Percentiles rank a stretch among this genome's conserved stretches.
phyloP scores from a whole-genome alignment of 2,888 invertebrate genomes.

The Rambutsinella grinnellia region DNA sequence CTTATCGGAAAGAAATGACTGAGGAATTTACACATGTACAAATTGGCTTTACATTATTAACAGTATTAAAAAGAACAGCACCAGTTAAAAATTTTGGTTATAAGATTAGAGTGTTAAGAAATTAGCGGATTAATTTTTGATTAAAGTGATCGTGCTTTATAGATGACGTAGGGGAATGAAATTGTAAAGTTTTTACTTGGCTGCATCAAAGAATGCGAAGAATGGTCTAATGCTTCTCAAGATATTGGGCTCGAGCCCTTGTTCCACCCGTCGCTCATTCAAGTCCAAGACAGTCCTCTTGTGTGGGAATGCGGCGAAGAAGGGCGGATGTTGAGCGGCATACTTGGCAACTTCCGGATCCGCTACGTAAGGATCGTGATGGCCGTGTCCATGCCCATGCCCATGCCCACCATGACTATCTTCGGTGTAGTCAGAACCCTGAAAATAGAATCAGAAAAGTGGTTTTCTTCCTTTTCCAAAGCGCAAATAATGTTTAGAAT shows the following conservation, averaged over 20 bases:
- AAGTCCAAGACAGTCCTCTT: constrained; percentile 75
- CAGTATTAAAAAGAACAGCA: no score
- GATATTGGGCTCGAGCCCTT: constrained; percentile 75
- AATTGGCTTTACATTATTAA: not conserved
- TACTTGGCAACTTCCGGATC: constrained; percentile 64
- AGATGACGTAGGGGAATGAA: not conserved
- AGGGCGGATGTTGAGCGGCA: constrained; percentile 69
- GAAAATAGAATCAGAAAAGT: not conserved
- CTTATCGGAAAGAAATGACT: not conserved
- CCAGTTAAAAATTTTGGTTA: not conserved
- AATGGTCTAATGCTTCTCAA: constrained; percentile 76
- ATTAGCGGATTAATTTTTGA: not conserved
- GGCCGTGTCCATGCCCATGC: no score
- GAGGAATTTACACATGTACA: not conserved
- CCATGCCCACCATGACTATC: constrained; percentile 11
- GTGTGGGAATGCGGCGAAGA: constrained; percentile 78
- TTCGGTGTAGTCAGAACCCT: constrained; percentile 60
- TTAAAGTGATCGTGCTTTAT: not conserved
- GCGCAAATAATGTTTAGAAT: no score
- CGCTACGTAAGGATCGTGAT: constrained; percentile 62
- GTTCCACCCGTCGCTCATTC: constrained; percentile 74
- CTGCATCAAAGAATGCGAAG: constrained; percentile 72
- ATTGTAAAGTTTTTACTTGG: constrained; percentile 57
- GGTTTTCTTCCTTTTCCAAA: not conserved
- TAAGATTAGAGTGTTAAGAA: not conserved